Evolutionary conservation across 2,113 vertebrate genomes (phyloP).

Genomic region (Erpornis zantholeuca): DNA sequence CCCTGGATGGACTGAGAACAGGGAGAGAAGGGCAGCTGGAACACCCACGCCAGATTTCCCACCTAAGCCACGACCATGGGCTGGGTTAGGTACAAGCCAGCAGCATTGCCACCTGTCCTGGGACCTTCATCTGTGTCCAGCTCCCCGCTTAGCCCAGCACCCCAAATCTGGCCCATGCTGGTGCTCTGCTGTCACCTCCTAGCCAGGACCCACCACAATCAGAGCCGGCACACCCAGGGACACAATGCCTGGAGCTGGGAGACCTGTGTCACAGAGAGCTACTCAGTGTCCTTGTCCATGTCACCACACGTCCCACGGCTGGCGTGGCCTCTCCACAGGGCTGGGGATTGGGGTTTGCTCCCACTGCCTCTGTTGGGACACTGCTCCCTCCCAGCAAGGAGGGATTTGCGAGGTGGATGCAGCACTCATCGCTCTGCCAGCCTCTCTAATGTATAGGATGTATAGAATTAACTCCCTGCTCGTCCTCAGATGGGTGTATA

Average conservation of each 20-base stretch:
- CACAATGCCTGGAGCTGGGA: fast-evolving
- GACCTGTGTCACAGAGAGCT: fast-evolving
- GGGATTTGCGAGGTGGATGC: fast-evolving
- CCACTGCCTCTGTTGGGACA: background rate
- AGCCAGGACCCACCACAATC: background rate
- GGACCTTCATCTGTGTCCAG: background rate
- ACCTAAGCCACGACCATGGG: background rate
- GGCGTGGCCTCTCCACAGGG: background rate
- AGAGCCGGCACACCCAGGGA: fast-evolving
- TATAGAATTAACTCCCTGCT: background rate
- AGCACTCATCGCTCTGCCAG: fast-evolving
- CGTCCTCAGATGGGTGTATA: background rate
- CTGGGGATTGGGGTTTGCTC: background rate
- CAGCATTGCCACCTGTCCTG: background rate
- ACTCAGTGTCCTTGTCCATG: fast-evolving
- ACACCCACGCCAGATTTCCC: background rate
- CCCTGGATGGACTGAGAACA: background rate
- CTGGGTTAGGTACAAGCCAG: background rate
- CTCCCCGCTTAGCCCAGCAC: background rate
- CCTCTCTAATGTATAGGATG: background rate
- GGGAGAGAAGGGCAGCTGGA: background rate
- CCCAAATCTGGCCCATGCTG: background rate
- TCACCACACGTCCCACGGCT: fast-evolving
- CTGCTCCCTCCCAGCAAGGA: background rate
- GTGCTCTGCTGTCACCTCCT: background rate